Evolutionary conservation across 2,113 vertebrate species (phyloP).

Genomic region (Athene noctua): DNA sequence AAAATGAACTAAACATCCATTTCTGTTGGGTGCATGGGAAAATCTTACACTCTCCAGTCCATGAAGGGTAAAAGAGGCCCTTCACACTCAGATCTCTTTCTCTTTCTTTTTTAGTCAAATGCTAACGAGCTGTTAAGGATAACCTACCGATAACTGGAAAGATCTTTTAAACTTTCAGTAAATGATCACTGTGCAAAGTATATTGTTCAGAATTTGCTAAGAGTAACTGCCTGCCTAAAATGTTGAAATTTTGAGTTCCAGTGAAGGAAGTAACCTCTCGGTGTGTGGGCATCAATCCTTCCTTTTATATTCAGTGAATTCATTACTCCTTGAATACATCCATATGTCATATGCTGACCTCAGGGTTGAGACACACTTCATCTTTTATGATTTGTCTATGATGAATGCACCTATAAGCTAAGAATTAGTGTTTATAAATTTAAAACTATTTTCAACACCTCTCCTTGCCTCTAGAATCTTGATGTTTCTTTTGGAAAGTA

Average conservation of each 20-base stretch:
- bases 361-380: not conserved
- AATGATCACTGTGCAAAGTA: not conserved
- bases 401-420: not conserved
- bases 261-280: not conserved
- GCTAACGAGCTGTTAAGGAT: not conserved
- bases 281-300: not conserved
- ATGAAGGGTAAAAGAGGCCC: not conserved
- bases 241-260: not conserved
- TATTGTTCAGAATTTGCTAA: not conserved
- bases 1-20: not conserved
- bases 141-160: not conserved
- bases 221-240: not conserved
- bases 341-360: not conserved
- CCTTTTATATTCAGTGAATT: not conserved
- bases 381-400: not conserved
- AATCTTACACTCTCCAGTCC: not conserved
- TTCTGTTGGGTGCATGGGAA: not conserved
- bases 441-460: not conserved
- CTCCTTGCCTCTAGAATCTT: not conserved
- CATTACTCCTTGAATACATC: not conserved
- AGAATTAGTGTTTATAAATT: not conserved
- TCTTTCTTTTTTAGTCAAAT: not conserved
- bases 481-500: not conserved
- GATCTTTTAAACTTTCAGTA: not conserved
- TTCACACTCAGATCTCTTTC: not conserved